phyloP scores from a whole-genome alignment of 2,888 invertebrate species.

The Fragum fragum region DNA sequence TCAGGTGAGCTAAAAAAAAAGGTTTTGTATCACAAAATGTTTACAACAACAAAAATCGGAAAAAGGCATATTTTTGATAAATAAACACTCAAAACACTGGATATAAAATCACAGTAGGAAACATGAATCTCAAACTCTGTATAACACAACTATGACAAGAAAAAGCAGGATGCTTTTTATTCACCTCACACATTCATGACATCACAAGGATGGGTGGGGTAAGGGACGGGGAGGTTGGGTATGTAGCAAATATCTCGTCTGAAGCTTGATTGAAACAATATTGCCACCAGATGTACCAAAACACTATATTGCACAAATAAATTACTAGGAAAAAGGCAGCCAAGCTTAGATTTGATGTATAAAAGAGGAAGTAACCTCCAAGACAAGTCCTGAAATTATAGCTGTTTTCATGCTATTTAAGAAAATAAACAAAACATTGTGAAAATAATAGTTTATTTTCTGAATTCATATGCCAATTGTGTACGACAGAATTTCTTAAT shows the following conservation, averaged over 20 bases:
- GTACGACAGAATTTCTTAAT: no score
- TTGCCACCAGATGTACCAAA: not conserved
- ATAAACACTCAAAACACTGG: not conserved
- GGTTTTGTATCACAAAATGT: not conserved
- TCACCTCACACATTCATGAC: not conserved
- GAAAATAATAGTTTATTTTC: no score
- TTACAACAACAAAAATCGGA: not conserved
- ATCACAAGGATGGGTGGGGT: slow-evolving; percentile 2
- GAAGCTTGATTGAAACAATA: not conserved
- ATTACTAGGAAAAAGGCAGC: not conserved
- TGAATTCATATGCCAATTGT: no score
- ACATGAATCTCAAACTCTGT: not conserved
- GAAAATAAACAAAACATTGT: no score
- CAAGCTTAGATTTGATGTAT: not conserved
- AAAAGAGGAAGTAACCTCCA: not conserved
- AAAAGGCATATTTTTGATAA: not conserved
- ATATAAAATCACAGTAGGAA: not conserved
- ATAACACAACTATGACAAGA: not conserved
- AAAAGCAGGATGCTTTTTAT: slow-evolving; percentile 3
- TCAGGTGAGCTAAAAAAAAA: no score
- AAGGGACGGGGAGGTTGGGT: not conserved
- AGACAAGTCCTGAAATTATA: no score
- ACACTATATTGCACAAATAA: not conserved
- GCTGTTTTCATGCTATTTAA: no score
- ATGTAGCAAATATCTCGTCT: not conserved